Evolutionary conservation across 2,888 invertebrate species (phyloP).

Genomic region (Phasia obesa): DNA sequence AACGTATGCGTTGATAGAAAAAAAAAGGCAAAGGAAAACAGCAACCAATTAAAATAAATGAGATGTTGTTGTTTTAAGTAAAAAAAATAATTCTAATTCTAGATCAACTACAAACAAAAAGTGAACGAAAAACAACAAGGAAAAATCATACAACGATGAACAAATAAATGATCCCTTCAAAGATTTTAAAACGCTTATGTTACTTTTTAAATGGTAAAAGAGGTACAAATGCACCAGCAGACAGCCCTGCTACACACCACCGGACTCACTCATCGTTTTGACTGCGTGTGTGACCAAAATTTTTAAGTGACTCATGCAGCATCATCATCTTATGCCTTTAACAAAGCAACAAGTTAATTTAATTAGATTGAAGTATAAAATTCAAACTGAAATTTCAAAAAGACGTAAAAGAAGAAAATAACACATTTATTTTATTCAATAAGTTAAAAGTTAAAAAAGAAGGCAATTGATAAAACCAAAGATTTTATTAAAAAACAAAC

Average conservation of each 20-base stretch:
- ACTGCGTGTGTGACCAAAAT: conserved; percentile 63
- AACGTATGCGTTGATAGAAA: conserved; percentile 52
- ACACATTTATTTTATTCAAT: background rate
- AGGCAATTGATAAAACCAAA: conserved; percentile 57
- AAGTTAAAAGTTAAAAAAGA: conserved; percentile 23
- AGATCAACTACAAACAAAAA: conserved; percentile 56
- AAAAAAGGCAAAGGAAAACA: conserved; percentile 42
- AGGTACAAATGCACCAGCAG: conserved; percentile 37
- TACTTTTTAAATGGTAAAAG: conserved; percentile 20
- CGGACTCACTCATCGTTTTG: conserved; percentile 49
- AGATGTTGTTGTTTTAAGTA: conserved; percentile 53
- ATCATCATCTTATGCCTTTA: conserved; percentile 63
- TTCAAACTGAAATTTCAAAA: conserved; percentile 66
- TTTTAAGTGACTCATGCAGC: conserved; percentile 68
- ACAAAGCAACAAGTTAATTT: conserved; percentile 65
- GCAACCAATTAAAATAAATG: conserved; percentile 60
- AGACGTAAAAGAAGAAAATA: conserved; percentile 67
- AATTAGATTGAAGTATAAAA: conserved; percentile 67
- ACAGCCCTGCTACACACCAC: conserved; percentile 14
- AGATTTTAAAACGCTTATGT: conserved; percentile 28
- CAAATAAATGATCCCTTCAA: conserved; percentile 64
- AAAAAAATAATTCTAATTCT: conserved; percentile 62
- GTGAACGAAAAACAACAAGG: conserved; percentile 15
- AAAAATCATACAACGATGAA: conserved; percentile 38
- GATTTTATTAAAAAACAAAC: conserved; percentile 35